Base-by-base conservation (phyloP, 2,113 vertebrate species). In the Myxocyprinus asiaticus region DNA sequence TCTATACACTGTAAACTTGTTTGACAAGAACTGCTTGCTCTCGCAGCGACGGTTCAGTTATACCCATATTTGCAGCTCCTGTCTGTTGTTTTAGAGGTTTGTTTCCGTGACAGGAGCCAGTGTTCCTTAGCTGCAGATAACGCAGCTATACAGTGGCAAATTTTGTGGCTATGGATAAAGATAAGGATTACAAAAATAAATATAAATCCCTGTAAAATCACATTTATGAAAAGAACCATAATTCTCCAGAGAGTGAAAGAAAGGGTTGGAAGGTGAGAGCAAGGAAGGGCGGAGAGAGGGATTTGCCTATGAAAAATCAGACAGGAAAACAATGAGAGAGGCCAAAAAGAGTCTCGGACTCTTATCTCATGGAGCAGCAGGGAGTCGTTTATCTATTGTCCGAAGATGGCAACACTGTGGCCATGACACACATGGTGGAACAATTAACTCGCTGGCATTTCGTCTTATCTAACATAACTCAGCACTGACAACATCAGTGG, bases 281-380 rank as follows among this genome's bases (percentile, higher is more conserved):
- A 5, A 15, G 55, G 3, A n/a, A 58, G 4, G 15, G 15, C n/a
- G 15, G 14, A 58, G 14, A 58, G 56, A 43, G 59, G 66, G 50
- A 91, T 91, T 89, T 90, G 87, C 79, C 82, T 91, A 80, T 75
- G 65, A 85, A 67, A 73, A 77, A 71, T 74, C 63, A 45, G 17
- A 56, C 82, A 72, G 77, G 68, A 83, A 74, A 53, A 45, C 56
- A 72, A 75, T 58, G 51, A 68, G 74, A 67, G 76, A 83, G 62
- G 78, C 59, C 55, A 62, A 61, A 59, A 51, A 15, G 10, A 45
- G 63, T 76, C 65, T 76, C 50, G 44, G 17, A 55, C 67, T 82
- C 69, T 89, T 88, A 91, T 92, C 90, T 84, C 3, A 9, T 7
- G 10, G 65, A 78, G 78, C 76, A 88, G 87, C 88, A 22, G 68